These are phyloP conservation scores for Spheniscus mendiculus DNA, from an alignment of 2,113 vertebrate species.

Conservation along the genomic window DNA sequence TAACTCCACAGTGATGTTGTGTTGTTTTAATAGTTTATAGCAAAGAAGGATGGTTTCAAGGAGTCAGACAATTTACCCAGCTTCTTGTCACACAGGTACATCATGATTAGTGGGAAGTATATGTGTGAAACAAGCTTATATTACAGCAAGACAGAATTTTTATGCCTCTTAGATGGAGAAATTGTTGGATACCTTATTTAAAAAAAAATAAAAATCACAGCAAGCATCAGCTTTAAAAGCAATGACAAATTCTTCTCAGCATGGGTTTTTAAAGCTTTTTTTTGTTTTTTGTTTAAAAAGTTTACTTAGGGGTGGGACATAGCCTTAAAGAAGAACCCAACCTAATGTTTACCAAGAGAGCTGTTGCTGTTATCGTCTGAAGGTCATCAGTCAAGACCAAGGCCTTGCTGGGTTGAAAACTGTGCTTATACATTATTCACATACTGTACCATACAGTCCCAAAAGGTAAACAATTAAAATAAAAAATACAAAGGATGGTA, in stretches of 20 bases:
- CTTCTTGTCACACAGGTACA: conserved; percentile 10
- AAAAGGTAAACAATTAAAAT: neutral
- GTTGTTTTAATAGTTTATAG: conserved; percentile 2
- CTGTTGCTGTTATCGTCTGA: neutral
- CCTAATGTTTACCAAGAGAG: neutral
- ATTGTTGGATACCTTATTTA: neutral
- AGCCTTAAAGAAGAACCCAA: neutral
- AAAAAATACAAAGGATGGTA: neutral
- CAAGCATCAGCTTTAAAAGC: neutral
- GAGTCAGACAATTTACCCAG: neutral
- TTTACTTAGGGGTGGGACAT: neutral
- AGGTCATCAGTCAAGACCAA: neutral
- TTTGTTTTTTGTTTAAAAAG: neutral
- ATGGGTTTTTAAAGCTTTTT: neutral
- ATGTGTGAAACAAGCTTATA: neutral
- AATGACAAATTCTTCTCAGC: neutral
- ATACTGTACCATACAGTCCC: neutral
- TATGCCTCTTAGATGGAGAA: neutral
- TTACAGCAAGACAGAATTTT: neutral
- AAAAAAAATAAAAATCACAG: neutral
- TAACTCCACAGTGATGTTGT: neutral
- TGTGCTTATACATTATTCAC: neutral
- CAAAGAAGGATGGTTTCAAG: conserved; percentile 1
- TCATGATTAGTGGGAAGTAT: conserved; percentile 15
- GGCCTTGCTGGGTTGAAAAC: neutral